Evolutionary conservation across 1,140 invertebrate genomes (phyloP).

Genomic region (Brachionus manjavacas): DNA sequence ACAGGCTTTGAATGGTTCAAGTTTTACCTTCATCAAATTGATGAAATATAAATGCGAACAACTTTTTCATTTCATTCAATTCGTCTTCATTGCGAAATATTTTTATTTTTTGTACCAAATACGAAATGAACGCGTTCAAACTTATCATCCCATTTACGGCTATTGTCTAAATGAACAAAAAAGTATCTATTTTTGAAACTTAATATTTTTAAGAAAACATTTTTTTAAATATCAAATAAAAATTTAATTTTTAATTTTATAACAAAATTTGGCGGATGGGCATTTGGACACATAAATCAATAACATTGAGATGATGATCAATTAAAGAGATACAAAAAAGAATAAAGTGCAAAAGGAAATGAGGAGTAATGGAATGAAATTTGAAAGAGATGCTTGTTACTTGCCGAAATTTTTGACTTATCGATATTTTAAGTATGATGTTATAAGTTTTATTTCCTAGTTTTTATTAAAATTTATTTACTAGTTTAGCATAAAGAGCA

Average conservation of each 20-base stretch:
- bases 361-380: too few species aligned
- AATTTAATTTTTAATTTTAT: not conserved
- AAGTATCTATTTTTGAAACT: not conserved
- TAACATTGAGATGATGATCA: too few species aligned
- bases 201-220: not conserved
- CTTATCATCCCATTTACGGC: not conserved
- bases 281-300: too few species aligned
- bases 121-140: not conserved
- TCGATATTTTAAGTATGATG: too few species aligned
- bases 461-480: too few species aligned
- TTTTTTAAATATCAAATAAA: not conserved
- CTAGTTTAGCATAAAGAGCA: too few species aligned
- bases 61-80: not conserved
- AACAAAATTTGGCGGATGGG: too few species aligned
- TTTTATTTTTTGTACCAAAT: not conserved
- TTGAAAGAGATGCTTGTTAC: too few species aligned
- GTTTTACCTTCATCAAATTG: constrained; percentile 5
- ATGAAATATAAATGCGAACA: constrained; percentile 1
- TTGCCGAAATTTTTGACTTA: too few species aligned
- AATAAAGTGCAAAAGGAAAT: too few species aligned
- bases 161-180: constrained; percentile 10
- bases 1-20: not conserved
- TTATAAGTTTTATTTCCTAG: too few species aligned
- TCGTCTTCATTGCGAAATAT: not conserved
- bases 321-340: too few species aligned